Evolutionary conservation across 2,113 vertebrate species (phyloP).

Genomic region (Hemibagrus wyckioides): DNA sequence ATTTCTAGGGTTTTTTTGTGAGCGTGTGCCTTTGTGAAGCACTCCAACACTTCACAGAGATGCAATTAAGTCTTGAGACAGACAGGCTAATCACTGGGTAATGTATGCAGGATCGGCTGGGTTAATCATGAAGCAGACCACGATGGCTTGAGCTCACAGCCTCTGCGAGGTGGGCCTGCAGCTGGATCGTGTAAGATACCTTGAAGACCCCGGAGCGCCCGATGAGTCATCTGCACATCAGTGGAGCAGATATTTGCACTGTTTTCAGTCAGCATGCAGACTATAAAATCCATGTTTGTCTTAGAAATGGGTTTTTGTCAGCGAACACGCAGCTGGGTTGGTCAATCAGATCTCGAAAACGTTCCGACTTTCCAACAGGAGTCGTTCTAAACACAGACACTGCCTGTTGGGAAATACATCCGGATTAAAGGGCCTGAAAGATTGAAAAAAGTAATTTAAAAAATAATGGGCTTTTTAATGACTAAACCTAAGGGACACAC

Average conservation of each 20-base stretch:
- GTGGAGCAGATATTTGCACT: slow-evolving; percentile 53
- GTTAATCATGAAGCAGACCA: slow-evolving; percentile 49
- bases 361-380: slow-evolving; percentile 79
- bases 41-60: slow-evolving; percentile 30
- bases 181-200: slow-evolving; percentile 34
- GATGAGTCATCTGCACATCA: slow-evolving; percentile 48
- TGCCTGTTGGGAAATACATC: slow-evolving; percentile 82
- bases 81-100: slow-evolving; percentile 50
- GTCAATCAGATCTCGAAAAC: slow-evolving; percentile 68
- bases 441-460: slow-evolving; percentile 86
- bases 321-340: slow-evolving; percentile 58
- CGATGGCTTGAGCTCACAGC: slow-evolving; percentile 23
- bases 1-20: slow-evolving; percentile 3
- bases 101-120: slow-evolving; percentile 46
- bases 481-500: slow-evolving; percentile 85
- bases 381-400: slow-evolving; percentile 75
- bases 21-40: slow-evolving; percentile 21
- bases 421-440: slow-evolving; percentile 83
- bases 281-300: slow-evolving; percentile 58
- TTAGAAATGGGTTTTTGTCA: slow-evolving; percentile 63
- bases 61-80: slow-evolving; percentile 40
- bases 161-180: slow-evolving; percentile 27
- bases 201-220: slow-evolving; percentile 17
- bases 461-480: slow-evolving; percentile 89
- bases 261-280: slow-evolving; percentile 50